Evolutionary conservation across 2,888 invertebrate genomes (phyloP).

Genomic region (Aleiodes alternator): DNA sequence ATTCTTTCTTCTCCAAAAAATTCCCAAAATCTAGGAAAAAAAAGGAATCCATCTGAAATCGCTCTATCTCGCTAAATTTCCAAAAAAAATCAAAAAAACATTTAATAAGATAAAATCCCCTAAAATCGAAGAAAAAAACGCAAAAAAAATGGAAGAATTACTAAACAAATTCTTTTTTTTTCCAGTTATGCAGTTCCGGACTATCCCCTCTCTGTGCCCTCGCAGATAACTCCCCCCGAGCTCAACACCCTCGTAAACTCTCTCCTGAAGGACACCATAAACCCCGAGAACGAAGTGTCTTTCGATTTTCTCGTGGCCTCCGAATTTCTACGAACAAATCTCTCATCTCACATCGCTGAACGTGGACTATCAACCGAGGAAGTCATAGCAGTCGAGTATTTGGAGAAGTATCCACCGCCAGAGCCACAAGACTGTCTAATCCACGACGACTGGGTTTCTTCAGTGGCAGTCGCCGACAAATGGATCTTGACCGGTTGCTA

Average conservation of each 20-base stretch:
- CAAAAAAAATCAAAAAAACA: too few relatives aligned
- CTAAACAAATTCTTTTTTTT: conserved; percentile 50
- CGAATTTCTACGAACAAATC: conserved; percentile 85
- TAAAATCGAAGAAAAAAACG: neutral
- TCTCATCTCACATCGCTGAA: conserved; percentile 86
- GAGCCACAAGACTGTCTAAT: conserved; percentile 93
- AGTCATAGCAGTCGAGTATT: conserved; percentile 92
- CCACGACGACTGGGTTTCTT: conserved; percentile 99
- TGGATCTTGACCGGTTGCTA: conserved; percentile 81
- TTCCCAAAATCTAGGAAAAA: too few relatives aligned
- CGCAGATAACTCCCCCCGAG: conserved; percentile 81
- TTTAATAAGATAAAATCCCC: too few relatives aligned
- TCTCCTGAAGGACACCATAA: conserved; percentile 78
- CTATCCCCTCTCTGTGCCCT: conserved; percentile 88
- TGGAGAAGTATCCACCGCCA: conserved; percentile 93
- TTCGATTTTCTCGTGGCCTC: conserved; percentile 93
- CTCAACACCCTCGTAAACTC: conserved; percentile 89
- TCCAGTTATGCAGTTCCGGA: conserved; percentile 91
- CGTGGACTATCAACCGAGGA: conserved; percentile 88
- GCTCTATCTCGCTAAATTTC: too few relatives aligned
- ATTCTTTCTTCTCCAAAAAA: too few relatives aligned
- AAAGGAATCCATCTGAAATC: too few relatives aligned
- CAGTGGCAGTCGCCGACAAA: conserved; percentile 83
- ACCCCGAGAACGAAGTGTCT: conserved; percentile 1
- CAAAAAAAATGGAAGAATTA: too few relatives aligned